Evolutionary conservation across 2,888 invertebrate species (phyloP).

Genomic region (Schizaphis graminum): DNA sequence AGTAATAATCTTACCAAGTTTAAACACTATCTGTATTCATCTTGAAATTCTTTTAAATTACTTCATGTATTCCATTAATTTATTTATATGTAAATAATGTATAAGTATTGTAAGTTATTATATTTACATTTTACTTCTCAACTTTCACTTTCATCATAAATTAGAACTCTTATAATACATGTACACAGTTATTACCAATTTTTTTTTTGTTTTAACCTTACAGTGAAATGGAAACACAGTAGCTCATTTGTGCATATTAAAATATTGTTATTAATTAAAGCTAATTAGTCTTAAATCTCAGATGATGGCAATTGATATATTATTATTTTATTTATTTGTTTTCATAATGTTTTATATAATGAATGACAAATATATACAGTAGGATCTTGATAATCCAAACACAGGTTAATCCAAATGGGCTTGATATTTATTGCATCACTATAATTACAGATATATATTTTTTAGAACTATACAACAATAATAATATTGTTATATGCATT

Average conservation of each 20-base stretch:
- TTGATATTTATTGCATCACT: too few relatives aligned
- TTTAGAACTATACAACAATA: too few relatives aligned
- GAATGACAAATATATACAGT: background rate
- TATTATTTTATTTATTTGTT: slow-evolving; percentile 2
- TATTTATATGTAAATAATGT: background rate
- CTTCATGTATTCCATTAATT: slow-evolving; percentile 15
- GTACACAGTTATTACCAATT: background rate
- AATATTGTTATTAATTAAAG: background rate
- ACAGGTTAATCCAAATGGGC: too few relatives aligned
- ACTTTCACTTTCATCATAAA: background rate
- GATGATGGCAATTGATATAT: background rate
- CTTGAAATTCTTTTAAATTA: background rate
- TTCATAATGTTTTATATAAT: background rate
- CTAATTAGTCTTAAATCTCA: background rate
- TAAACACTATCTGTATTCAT: background rate
- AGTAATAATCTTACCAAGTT: background rate
- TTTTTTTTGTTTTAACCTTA: background rate
- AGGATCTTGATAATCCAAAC: too few relatives aligned
- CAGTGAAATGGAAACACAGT: background rate
- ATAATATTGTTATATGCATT: too few relatives aligned
- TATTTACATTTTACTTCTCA: background rate
- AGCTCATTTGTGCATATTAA: background rate
- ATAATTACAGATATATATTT: too few relatives aligned
- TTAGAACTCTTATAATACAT: background rate
- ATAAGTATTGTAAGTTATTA: background rate